Base-by-base conservation (phyloP, 2,888 invertebrate species). In the Pycnomerus fuliginosus region DNA sequence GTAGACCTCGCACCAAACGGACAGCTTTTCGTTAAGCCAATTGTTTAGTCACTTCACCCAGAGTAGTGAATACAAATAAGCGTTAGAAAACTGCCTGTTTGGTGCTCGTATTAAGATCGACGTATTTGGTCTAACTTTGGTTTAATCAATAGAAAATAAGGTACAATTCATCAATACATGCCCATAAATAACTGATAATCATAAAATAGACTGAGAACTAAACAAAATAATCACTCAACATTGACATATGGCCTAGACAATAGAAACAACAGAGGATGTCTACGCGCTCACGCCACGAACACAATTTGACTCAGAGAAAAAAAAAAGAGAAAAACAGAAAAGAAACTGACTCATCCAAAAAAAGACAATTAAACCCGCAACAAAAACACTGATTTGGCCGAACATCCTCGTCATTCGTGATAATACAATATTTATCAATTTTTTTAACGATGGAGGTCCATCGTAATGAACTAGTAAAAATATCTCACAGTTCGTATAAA, bases 81-180 rank as follows among this genome's bases (percentile, higher is more conserved):
- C 29, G 15, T 8, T 25, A 29, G 27, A 12, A 32, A 23, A 30
- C 35, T 43, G 42, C 36, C 42, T 43, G 44, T 38, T 38, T 44
- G 44, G 38, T 25, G 37, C 16, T 40, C 44, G 41, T 29, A 15
- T 28, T 41, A 41, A 35, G 17, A 59, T 56, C 60, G 57, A 5
- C 58, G 57, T 61, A 55, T 57, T 69, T 67, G 69, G 69, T 70
- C 70, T 70, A 70, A 71, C 70, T 71, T 71, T 71, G 70, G 71
- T 71, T 65, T 70, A 71, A 70, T 71, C 67, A 69, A 71, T 70
- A 69, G 70, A 71, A 70, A 71, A 71, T 70, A 69, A 70, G 69
- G 68, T 71, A 71, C 70, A 71, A 67, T 70, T 69, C 69, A 65
- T 64, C 62, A 65, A 64, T 67, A 69, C 68, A 70, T 67, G 65